These are phyloP conservation scores for Gobionotothen gibberifrons DNA, from an alignment of 2,797 vertebrate species.

Conservation along the genomic window DNA sequence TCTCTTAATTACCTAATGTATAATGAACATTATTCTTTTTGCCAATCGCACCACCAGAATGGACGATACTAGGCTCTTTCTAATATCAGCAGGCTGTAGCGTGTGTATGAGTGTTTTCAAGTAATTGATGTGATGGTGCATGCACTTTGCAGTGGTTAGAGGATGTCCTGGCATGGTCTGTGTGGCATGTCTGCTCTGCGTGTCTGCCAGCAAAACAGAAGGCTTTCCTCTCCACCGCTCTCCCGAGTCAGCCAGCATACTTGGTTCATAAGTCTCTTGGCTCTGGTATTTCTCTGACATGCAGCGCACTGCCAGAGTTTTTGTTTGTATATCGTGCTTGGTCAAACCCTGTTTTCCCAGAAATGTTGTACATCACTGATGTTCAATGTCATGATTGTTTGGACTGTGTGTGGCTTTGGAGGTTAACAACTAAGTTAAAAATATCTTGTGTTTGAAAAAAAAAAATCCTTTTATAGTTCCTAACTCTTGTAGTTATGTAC, in stretches of 20 bases:
- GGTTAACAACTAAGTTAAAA: slow-evolving; percentile 54
- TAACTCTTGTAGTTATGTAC: slow-evolving; percentile 42
- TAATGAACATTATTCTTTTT: background rate
- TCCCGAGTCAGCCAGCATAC: slow-evolving; percentile 43
- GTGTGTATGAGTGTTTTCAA: slow-evolving; percentile 36
- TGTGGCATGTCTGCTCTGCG: slow-evolving; percentile 52
- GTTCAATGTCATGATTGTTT: slow-evolving; percentile 56
- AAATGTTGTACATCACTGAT: slow-evolving; percentile 66
- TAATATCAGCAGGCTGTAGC: slow-evolving; percentile 17
- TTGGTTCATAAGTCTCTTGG: slow-evolving; percentile 69
- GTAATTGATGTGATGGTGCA: slow-evolving; percentile 54
- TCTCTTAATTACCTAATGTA: background rate
- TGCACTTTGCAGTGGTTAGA: slow-evolving; percentile 58
- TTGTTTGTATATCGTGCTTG: slow-evolving; percentile 69
- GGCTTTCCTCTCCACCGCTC: slow-evolving; percentile 61
- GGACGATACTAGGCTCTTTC: background rate
- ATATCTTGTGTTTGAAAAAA: slow-evolving; percentile 36
- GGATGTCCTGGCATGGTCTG: slow-evolving; percentile 55
- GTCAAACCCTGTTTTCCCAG: slow-evolving; percentile 72
- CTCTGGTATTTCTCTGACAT: slow-evolving; percentile 54
- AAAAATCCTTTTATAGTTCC: slow-evolving; percentile 33
- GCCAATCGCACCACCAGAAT: background rate
- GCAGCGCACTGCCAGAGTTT: slow-evolving; percentile 47
- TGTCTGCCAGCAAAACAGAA: slow-evolving; percentile 64
- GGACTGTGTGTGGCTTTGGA: slow-evolving; percentile 48